Base-by-base conservation (phyloP, 2,888 invertebrate genomes). In the Mesopsocus fuscifrons region DNA sequence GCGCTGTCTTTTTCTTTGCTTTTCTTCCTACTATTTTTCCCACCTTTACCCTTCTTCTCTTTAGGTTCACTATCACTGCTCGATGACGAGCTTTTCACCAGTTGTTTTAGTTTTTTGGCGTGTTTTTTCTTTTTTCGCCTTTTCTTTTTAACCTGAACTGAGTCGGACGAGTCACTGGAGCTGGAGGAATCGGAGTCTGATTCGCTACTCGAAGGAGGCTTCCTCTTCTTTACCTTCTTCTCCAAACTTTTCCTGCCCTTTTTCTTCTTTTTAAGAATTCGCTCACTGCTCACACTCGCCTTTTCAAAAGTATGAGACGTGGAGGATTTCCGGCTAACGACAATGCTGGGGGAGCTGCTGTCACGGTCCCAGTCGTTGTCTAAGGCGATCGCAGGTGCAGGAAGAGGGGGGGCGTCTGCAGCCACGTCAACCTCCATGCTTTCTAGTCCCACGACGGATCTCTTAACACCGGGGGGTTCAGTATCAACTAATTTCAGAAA, bases 401-500 rank as follows among this genome's bases (percentile, higher is more conserved):
- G n/a, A n/a, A n/a, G n/a, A n/a, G n/a, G n/a, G n/a, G n/a, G n/a
- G n/a, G n/a, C n/a, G n/a, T n/a, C n/a, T n/a, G n/a, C n/a, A n/a
- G n/a, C n/a, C n/a, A n/a, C n/a, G n/a, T n/a, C n/a, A n/a, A n/a
- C n/a, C n/a, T n/a, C n/a, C n/a, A n/a, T n/a, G n/a, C n/a, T n/a
- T n/a, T n/a, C n/a, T n/a, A n/a, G n/a, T n/a, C n/a, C n/a, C n/a
- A n/a, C n/a, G n/a, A n/a, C n/a, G n/a, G n/a, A n/a, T n/a, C n/a
- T n/a, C n/a, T n/a, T n/a, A 9, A 26, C 26, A 26, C 8, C 6
- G 6, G 26, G 26, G 11, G 26, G 11, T 11, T 60, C 59, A 18
- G 57, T 57, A 41, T 59, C 60, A 2, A 69, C 65, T 49, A 68
- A 67, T 53, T 69, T 69, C 58, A 71, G 65, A 47, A 72, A 72